Percentiles rank a stretch among this genome's conserved stretches.
These are phyloP conservation scores for Cariama cristata DNA, from an alignment of 2,113 vertebrate species.

Conservation along the genomic window DNA sequence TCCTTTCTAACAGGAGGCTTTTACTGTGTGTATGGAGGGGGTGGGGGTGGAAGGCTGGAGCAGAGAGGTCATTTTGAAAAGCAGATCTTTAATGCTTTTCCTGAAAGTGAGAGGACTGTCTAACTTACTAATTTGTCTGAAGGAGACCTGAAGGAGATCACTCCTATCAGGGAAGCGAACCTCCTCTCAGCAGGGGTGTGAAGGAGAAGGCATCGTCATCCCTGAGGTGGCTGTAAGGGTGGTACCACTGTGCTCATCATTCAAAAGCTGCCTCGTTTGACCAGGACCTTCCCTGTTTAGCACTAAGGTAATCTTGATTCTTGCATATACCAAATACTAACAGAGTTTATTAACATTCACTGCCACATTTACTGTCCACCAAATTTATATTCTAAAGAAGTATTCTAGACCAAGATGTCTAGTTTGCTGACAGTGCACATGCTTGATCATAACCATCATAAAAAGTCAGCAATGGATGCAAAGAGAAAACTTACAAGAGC, in stretches of 20 bases:
- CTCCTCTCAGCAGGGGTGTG: not conserved
- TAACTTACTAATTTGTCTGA: not conserved
- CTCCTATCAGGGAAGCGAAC: not conserved
- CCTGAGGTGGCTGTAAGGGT: not conserved
- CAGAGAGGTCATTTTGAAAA: not conserved
- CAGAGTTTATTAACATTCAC: constrained; percentile 31
- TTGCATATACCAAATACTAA: not conserved
- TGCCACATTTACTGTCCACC: constrained; percentile 48
- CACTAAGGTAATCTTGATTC: not conserved
- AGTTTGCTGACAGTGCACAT: constrained; percentile 52
- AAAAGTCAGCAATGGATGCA: constrained; percentile 35
- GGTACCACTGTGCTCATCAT: not conserved
- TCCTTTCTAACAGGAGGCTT: not conserved
- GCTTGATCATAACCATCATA: constrained; percentile 58
- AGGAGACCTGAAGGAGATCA: not conserved
- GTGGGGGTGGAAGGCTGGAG: not conserved
- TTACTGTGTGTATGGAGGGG: not conserved
- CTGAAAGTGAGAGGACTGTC: not conserved
- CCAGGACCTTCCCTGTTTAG: not conserved
- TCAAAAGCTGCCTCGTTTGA: not conserved
- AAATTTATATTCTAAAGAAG: constrained; percentile 63
- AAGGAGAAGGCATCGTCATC: not conserved
- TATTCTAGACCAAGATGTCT: constrained; percentile 49
- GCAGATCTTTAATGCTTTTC: not conserved
- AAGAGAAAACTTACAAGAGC: constrained; percentile 49